A percentile compares a stretch with the other conserved stretches of the same genome.
Conservation (phyloP, 2,797 vertebrate genomes). For the Hemitrygon akajei region DNA sequence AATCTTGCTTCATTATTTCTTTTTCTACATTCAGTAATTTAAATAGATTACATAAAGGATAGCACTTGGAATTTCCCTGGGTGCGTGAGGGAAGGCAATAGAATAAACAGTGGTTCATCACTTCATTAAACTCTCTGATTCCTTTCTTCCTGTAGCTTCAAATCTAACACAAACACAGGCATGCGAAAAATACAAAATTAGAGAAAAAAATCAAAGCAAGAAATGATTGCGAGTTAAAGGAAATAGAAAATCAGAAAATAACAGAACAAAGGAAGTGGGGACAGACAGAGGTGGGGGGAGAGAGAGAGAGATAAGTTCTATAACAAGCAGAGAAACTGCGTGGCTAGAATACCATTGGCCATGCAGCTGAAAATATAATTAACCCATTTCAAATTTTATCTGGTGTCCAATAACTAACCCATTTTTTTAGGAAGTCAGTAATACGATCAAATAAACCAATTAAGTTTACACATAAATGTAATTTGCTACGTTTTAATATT, state of each 20-base stretch:
- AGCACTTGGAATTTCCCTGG: no score
- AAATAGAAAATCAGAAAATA: background rate
- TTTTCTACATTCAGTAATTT: background rate
- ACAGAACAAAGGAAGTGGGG: background rate
- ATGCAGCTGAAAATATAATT: background rate
- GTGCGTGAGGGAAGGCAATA: background rate
- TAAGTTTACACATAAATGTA: background rate
- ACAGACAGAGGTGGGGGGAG: no score
- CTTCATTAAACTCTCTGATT: background rate
- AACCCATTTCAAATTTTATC: no score
- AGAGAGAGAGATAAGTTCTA: no score
- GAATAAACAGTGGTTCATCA: background rate
- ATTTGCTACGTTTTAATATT: background rate
- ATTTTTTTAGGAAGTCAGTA: background rate
- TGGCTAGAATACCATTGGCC: no score
- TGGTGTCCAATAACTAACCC: background rate
- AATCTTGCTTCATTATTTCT: background rate
- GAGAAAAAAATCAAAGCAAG: conserved; percentile 46
- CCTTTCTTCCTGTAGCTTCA: background rate
- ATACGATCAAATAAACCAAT: background rate
- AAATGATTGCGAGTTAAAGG: background rate
- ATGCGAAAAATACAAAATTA: conserved; percentile 51
- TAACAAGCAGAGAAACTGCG: no score
- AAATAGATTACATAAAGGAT: background rate
- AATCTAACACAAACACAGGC: conserved; percentile 50